phyloP scores from a whole-genome alignment of 2,888 invertebrate genomes.

The Pogonocherus hispidulus region DNA sequence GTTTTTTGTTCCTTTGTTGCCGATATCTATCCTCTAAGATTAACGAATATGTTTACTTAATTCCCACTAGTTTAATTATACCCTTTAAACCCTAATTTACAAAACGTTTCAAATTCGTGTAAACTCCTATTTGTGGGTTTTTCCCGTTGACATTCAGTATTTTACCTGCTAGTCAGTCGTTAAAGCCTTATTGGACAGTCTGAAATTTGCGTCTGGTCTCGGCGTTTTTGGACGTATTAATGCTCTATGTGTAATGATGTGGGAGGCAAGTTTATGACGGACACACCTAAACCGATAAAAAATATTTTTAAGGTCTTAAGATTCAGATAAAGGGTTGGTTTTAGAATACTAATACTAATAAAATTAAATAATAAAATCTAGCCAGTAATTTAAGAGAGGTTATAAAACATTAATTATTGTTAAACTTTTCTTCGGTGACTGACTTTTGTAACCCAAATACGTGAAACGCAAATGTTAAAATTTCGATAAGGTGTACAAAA shows the following conservation, averaged over 20 bases:
- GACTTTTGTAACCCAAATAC: too few species aligned
- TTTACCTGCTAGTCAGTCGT: conserved; percentile 20
- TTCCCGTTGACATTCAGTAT: neutral
- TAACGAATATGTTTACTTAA: neutral
- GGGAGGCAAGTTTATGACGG: conserved; percentile 41
- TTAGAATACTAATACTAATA: neutral
- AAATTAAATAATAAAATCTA: conserved; percentile 1
- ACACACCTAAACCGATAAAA: conserved; percentile 48
- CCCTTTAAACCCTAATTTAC: conserved; percentile 22
- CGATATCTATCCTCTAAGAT: too few species aligned
- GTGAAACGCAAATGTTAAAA: too few species aligned
- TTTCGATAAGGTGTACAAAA: too few species aligned
- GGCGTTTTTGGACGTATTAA: conserved; percentile 23
- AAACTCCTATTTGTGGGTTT: conserved; percentile 16
- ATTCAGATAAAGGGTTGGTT: conserved; percentile 15
- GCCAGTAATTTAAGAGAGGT: neutral
- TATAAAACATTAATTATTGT: too few species aligned
- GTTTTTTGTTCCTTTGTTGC: too few species aligned
- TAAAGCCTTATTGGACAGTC: conserved; percentile 18
- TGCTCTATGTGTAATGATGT: conserved; percentile 30
- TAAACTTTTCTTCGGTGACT: too few species aligned
- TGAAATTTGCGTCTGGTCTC: conserved; percentile 19
- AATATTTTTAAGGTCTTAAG: conserved; percentile 35
- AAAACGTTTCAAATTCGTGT: too few species aligned
- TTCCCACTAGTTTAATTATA: conserved; percentile 15